These are phyloP conservation scores for Hydrozoanthus gracilis DNA, from an alignment of 92 coral and sea anemone genomes.

Conservation along the genomic window DNA sequence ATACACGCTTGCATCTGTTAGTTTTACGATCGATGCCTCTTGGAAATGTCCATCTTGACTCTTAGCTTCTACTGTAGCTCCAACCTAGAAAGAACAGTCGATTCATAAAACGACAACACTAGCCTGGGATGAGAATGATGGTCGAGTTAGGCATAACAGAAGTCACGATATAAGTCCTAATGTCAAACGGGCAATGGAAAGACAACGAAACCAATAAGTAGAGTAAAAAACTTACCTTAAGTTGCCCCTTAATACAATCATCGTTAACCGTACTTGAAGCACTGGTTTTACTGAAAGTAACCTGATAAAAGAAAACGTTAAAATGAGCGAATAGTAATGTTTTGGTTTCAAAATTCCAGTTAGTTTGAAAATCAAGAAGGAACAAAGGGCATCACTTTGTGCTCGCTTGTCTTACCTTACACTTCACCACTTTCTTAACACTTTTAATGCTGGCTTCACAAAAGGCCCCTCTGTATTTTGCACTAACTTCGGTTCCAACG, in stretches of 20 bases:
- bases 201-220: conserved; percentile 8
- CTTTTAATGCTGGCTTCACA: conserved; percentile 98
- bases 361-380: conserved; percentile 19
- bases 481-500: conserved; percentile 99
- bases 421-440: conserved; percentile 95
- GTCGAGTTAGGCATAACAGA: conserved; percentile 19
- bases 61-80: conserved; percentile 81
- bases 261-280: conserved; percentile 86
- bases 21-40: conserved; percentile 86
- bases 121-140: not conserved
- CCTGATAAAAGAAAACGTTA: conserved; percentile 58
- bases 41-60: conserved; percentile 85
- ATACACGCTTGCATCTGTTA: conserved; percentile 95
- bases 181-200: not conserved
- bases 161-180: conserved; percentile 1
- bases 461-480: conserved; percentile 98
- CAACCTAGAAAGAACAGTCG: conserved; percentile 68
- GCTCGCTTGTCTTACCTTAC: conserved; percentile 75
- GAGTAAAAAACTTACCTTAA: conserved; percentile 73
- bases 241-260: conserved; percentile 86
- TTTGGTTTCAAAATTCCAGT: conserved; percentile 27
- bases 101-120: not conserved
- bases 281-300: conserved; percentile 84
- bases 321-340: not conserved
- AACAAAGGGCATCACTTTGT: conserved; percentile 20